These are phyloP conservation scores for Hecatera dysodea DNA, from an alignment of 2,888 invertebrate genomes.

Conservation along the genomic window DNA sequence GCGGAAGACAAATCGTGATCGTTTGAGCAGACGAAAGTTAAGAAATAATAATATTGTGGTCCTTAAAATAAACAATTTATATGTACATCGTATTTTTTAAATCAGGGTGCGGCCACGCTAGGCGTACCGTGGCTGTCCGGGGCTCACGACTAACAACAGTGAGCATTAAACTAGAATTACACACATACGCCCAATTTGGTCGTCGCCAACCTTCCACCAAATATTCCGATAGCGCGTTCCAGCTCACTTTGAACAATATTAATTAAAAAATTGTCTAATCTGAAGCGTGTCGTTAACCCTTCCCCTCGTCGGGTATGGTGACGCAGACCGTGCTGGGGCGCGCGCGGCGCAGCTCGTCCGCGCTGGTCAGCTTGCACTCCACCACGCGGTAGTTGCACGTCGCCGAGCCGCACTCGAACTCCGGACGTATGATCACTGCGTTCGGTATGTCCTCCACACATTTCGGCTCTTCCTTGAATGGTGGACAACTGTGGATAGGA, in stretches of 20 bases:
- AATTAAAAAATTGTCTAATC: slow-evolving; percentile 72
- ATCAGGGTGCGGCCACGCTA: slow-evolving; percentile 55
- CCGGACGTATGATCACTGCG: slow-evolving; percentile 79
- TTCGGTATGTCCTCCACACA: slow-evolving; percentile 84
- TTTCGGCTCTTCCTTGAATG: slow-evolving; percentile 85
- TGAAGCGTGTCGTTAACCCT: slow-evolving; percentile 80
- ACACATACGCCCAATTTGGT: slow-evolving; percentile 68
- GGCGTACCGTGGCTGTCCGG: slow-evolving; percentile 55
- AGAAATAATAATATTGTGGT: slow-evolving; percentile 59
- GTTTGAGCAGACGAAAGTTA: slow-evolving; percentile 75
- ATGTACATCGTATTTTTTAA: slow-evolving; percentile 62
- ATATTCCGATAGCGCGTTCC: slow-evolving; percentile 58
- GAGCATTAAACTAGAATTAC: slow-evolving; percentile 52
- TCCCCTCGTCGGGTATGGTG: slow-evolving; percentile 91
- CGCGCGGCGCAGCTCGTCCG: slow-evolving; percentile 82
- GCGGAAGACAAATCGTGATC: slow-evolving; percentile 85
- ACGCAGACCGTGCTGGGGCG: slow-evolving; percentile 91
- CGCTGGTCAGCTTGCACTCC: slow-evolving; percentile 87
- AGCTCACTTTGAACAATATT: slow-evolving; percentile 72
- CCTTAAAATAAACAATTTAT: slow-evolving; percentile 60
- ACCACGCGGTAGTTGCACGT: slow-evolving; percentile 87
- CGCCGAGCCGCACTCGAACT: slow-evolving; percentile 86
- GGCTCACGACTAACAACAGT: slow-evolving; percentile 47
- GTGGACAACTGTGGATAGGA: slow-evolving; percentile 82
- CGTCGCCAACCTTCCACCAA: slow-evolving; percentile 66